Evolutionary conservation across 2,113 vertebrate species (phyloP).

Genomic region (Pogonocichla stellata): DNA sequence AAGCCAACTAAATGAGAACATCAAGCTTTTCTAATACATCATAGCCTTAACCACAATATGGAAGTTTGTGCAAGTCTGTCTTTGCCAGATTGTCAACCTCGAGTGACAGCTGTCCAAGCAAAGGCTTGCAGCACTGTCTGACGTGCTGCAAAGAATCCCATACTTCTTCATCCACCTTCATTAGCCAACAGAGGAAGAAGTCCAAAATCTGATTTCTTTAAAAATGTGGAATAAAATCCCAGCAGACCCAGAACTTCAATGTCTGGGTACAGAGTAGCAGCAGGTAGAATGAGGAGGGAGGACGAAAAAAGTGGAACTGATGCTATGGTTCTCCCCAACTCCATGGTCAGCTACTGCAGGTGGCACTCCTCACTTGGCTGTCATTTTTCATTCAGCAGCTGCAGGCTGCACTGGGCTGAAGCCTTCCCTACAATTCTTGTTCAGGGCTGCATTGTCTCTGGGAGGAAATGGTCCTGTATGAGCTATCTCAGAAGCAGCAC

Average conservation of each 20-base stretch:
- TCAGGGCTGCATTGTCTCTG: neutral
- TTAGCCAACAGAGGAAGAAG: neutral
- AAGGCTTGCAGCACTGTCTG: conserved; percentile 29
- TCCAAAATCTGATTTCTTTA: neutral
- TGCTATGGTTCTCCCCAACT: neutral
- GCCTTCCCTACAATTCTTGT: neutral
- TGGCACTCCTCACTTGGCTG: neutral
- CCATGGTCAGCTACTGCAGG: neutral
- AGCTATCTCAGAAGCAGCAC: neutral
- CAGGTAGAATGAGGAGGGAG: neutral
- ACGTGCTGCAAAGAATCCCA: neutral
- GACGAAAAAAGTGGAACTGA: neutral
- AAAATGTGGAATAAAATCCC: neutral
- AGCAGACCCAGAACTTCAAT: neutral
- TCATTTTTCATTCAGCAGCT: neutral
- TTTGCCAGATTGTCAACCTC: conserved; percentile 56
- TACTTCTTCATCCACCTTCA: neutral
- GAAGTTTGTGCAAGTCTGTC: conserved; percentile 42
- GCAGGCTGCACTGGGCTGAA: neutral
- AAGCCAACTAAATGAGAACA: conserved; percentile 60
- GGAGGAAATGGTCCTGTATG: neutral
- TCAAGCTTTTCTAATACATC: conserved; percentile 53
- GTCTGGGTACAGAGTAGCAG: neutral
- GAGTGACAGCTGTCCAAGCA: conserved; percentile 52
- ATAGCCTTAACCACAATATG: conserved; percentile 54